Evolutionary conservation across 2,888 invertebrate genomes (phyloP), one percentile per base, ranked within the genome.

Genomic region (Acanthococcus lagerstroemiae): DNA sequence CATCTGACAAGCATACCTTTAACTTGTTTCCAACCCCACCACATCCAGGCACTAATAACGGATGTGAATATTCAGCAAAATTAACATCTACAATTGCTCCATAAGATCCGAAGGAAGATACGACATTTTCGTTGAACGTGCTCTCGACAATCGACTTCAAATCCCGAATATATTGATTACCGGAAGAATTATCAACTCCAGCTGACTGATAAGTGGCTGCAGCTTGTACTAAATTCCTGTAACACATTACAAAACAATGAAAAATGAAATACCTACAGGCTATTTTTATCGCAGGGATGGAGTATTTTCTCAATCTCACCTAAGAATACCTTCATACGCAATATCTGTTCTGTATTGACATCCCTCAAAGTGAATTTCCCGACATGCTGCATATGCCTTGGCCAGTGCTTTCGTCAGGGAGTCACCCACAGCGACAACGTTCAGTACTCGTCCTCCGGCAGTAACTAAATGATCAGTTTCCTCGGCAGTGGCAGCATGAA

Each of bases 11-110:
- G 24, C 55, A 24, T 73, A 92, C 90, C 81, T 93, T 92, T 1
- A 99, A 81, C 77, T 99, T 99, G 4, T 96, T 94, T 1, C 97
- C 96, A 48, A 99, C 95, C 0, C 97, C 97, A 74, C 95, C 95
- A 0, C 95, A 93, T 1, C 94, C 93, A 69, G 95, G 91, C 17
- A 96, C 92, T 1, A 99, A 78, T 21, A 95, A 81, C 0, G 95
- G 93, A 75, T 93, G 89, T 70, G 81, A 82, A 70, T 85, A 84
- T 56, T 81, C 84, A 71, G 87, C 87, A 6, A 85, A 84, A 63
- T 85, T 86, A 17, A 88, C 76, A 73, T 95, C 94, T 78, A 96
- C 95, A 15, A 95, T 80, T 0, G 94, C 96, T 26, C 95, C 96
- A 78, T 93, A 97, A 67, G 92, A 90, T 22, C 97, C 97, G 65